Conservation (phyloP, 2,797 vertebrate species). For the Lacerta bilineata region DNA sequence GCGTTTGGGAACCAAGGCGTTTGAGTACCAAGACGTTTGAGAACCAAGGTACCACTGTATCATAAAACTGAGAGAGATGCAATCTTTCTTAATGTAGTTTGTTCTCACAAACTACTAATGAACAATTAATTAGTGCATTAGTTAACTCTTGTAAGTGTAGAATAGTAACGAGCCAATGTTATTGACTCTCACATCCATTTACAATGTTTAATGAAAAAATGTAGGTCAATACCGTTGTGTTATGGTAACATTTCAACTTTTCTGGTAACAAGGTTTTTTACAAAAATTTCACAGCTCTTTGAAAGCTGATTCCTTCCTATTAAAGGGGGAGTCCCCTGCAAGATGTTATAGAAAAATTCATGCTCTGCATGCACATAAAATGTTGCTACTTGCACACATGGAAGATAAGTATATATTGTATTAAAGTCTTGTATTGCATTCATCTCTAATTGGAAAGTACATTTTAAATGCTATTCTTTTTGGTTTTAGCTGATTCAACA, state of each 20-base stretch:
- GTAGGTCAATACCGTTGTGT: not conserved
- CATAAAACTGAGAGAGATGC: not conserved
- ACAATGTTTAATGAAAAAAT: not conserved
- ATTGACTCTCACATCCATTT: not conserved
- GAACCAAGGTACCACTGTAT: too few species aligned
- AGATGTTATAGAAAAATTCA: not conserved
- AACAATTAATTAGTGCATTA: not conserved
- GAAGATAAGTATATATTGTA: not conserved
- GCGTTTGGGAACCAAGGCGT: too few species aligned
- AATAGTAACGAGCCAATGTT: not conserved
- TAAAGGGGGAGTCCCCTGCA: not conserved
- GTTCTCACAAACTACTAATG: not conserved
- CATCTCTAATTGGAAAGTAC: not conserved
- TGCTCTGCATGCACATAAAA: not conserved
- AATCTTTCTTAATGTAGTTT: not conserved
- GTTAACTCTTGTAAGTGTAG: not conserved
- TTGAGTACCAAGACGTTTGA: too few species aligned
- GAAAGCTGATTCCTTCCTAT: not conserved
- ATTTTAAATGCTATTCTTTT: conserved; percentile 44
- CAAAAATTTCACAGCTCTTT: not conserved
- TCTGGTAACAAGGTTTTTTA: not conserved
- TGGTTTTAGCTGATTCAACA: conserved; percentile 87
- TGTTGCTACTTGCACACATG: not conserved
- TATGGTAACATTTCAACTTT: not conserved
- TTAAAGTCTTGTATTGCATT: not conserved